Evolutionary conservation across 2,797 vertebrate genomes (phyloP).

Genomic region (Mallotus villosus): DNA sequence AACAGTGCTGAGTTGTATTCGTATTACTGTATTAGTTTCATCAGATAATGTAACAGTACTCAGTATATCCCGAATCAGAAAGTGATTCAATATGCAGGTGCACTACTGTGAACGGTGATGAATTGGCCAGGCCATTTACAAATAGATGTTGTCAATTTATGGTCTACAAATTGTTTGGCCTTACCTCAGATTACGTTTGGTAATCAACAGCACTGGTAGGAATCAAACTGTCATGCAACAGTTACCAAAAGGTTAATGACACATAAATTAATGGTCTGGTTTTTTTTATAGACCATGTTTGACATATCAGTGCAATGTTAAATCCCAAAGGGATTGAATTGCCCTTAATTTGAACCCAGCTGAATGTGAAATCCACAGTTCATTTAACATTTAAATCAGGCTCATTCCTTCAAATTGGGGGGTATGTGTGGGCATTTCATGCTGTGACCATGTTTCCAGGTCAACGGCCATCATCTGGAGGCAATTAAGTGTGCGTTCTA

Average conservation of each 20-base stretch:
- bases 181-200: not conserved
- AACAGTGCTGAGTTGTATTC: not conserved
- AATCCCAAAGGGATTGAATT: slow-evolving; percentile 3
- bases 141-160: not conserved
- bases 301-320: slow-evolving; percentile 24
- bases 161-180: not conserved
- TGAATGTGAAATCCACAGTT: slow-evolving; percentile 27
- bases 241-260: slow-evolving; percentile 18
- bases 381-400: slow-evolving; percentile 31
- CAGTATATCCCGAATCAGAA: not conserved
- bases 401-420: slow-evolving; percentile 11
- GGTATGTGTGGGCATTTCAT: slow-evolving; percentile 3
- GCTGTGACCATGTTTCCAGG: slow-evolving; percentile 26
- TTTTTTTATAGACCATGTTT: slow-evolving; percentile 20
- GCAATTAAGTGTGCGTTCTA: slow-evolving; percentile 18
- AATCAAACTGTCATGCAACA: slow-evolving; percentile 10
- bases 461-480: slow-evolving; percentile 23
- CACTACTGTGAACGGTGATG: not conserved
- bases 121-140: not conserved
- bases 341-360: slow-evolving; percentile 25
- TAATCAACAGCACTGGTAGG: slow-evolving; percentile 3
- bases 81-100: not conserved
- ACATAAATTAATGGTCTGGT: slow-evolving; percentile 11
- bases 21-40: not conserved
- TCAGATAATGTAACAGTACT: not conserved